Evolutionary conservation across 2,888 invertebrate species (phyloP).

Genomic region (Cryptocephalus moraei): DNA sequence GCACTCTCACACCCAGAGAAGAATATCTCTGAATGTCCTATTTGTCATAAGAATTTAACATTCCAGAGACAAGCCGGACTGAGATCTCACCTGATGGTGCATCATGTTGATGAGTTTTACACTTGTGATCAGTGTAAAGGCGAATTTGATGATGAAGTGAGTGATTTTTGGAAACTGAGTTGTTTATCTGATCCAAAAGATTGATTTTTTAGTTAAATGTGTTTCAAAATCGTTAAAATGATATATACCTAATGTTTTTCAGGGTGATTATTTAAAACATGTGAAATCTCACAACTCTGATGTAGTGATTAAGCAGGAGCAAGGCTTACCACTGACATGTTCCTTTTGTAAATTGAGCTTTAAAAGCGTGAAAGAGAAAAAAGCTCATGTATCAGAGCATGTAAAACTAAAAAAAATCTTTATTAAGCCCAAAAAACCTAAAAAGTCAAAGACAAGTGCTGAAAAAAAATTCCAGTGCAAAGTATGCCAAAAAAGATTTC

Average conservation of each 20-base stretch:
- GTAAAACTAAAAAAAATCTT: conserved; percentile 39
- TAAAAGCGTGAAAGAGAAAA: conserved; percentile 36
- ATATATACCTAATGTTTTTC: conserved; percentile 10
- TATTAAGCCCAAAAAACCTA: conserved; percentile 11
- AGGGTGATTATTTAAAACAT: conserved; percentile 44
- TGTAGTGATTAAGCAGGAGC: conserved; percentile 4
- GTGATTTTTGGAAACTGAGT: background rate
- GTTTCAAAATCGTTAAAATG: background rate
- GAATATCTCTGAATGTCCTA: conserved; percentile 29
- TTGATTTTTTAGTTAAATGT: too few species aligned
- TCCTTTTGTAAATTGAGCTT: conserved; percentile 47
- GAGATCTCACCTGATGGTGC: conserved; percentile 33
- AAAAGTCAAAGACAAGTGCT: background rate
- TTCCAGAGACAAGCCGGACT: conserved; percentile 34
- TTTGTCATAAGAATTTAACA: conserved; percentile 27
- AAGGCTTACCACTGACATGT: conserved; percentile 38
- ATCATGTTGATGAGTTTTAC: conserved; percentile 35
- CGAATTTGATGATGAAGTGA: conserved; percentile 33
- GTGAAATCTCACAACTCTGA: conserved; percentile 20
- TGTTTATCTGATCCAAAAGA: background rate
- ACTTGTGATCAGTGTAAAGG: conserved; percentile 31
- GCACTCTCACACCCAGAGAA: conserved; percentile 25
- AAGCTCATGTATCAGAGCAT: conserved; percentile 44
- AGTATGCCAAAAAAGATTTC: conserved; percentile 44
- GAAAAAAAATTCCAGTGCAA: conserved; percentile 31